These are phyloP conservation scores for Tetramorium alpestre DNA, from an alignment of 1,140 invertebrate species.

Conservation along the genomic window DNA sequence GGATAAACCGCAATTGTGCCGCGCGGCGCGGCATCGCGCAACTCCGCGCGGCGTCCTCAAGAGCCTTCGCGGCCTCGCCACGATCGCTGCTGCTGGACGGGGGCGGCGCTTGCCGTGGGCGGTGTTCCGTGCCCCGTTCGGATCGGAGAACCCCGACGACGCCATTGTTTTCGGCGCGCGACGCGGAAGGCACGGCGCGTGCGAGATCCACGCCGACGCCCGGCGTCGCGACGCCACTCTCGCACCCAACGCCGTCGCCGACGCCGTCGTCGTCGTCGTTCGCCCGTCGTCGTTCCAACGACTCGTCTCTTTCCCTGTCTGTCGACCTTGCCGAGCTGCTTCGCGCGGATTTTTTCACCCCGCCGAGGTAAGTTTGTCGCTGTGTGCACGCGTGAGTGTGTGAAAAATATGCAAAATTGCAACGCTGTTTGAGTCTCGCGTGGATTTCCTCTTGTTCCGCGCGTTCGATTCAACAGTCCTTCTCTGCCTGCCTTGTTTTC, in stretches of 20 bases:
- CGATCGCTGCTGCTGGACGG: conserved; percentile 27
- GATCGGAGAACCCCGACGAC: conserved; percentile 43
- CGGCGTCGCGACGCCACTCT: conserved; percentile 81
- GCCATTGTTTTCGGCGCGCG: conserved; percentile 79
- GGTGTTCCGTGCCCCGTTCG: conserved; percentile 54
- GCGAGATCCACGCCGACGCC: conserved; percentile 71
- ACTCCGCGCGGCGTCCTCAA: conserved; percentile 6
- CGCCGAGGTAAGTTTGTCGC: conserved; percentile 38
- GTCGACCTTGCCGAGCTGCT: background rate
- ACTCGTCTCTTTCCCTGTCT: conserved; percentile 67
- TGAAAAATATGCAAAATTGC: background rate
- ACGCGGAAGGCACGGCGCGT: conserved; percentile 57
- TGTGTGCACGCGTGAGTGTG: background rate
- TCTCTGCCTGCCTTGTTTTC: background rate
- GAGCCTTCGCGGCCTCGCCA: background rate
- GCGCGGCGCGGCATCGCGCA: conserved; percentile 39
- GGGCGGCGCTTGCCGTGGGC: conserved; percentile 63
- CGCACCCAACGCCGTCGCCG: conserved; percentile 76
- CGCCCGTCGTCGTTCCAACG: conserved; percentile 37
- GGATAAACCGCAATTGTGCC: conserved; percentile 57
- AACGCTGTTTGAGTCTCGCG: background rate
- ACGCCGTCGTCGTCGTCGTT: conserved; percentile 40
- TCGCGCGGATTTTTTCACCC: conserved; percentile 60
- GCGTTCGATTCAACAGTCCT: background rate
- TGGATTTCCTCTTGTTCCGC: conserved; percentile 1